These are phyloP conservation scores for Synanceia verrucosa DNA, from an alignment of 2,797 vertebrate genomes.

Conservation along the genomic window DNA sequence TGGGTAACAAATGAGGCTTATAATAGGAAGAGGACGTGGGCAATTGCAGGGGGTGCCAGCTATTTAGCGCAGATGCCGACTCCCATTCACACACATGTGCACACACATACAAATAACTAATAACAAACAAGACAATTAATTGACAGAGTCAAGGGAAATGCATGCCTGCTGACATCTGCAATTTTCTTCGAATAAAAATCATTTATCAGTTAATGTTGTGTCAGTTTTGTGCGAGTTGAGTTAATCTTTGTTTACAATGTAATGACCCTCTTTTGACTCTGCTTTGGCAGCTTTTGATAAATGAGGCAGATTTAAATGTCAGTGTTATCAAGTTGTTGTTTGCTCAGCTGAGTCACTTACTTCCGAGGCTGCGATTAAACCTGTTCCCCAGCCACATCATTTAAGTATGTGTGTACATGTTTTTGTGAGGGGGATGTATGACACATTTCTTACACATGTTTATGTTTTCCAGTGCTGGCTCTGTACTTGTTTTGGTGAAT, in stretches of 20 bases:
- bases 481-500: conserved; percentile 4
- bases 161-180: conserved; percentile 64
- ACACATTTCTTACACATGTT: conserved; percentile 9
- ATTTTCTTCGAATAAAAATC: conserved; percentile 63
- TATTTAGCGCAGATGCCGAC: conserved; percentile 49
- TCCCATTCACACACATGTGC: conserved; percentile 5
- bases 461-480: conserved; percentile 13
- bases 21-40: conserved; percentile 47
- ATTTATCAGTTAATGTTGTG: conserved; percentile 66
- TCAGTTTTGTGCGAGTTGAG: conserved; percentile 70
- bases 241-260: conserved; percentile 81
- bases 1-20: conserved; percentile 50
- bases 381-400: conserved; percentile 55
- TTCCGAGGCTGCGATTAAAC: conserved; percentile 75
- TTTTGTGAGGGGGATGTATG: conserved; percentile 15
- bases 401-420: conserved; percentile 39
- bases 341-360: conserved; percentile 56
- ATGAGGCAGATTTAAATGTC: conserved; percentile 84
- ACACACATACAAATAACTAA: conserved; percentile 10
- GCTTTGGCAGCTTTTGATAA: conserved; percentile 82
- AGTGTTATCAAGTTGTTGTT: conserved; percentile 76
- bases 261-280: conserved; percentile 80
- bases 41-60: conserved; percentile 50
- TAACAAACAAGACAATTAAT: conserved; percentile 57
- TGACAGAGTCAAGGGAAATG: conserved; percentile 57